Base-by-base conservation (phyloP, 2,888 invertebrate species). In the Nephrotoma guestfalica region DNA sequence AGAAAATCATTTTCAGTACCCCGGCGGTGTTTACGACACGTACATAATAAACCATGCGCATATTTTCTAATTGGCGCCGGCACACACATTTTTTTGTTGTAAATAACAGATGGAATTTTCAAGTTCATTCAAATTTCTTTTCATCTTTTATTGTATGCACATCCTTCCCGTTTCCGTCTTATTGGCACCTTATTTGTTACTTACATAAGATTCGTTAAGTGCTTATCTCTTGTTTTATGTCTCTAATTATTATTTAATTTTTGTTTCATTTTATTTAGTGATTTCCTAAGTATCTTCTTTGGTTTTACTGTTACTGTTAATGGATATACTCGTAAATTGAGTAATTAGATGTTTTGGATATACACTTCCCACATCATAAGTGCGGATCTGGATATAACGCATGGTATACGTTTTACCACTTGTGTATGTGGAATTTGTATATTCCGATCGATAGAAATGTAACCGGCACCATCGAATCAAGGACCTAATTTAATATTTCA, bases 341-440 rank as follows among this genome's bases (percentile, higher is more conserved):
- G 40, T 83, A 83, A 83, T 83, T 83, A 83, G 83, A 41, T 41
- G 41, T 83, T 41, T 83, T 83, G 40, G n/a, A 41, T 83, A 13
- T 83, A 40, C 30, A 83, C 83, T 83, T 83, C 83, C 83, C 83
- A 83, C 83, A 83, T 83, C 83, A 41, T 83, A 83, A 83, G 83
- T 83, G n/a, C n/a, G 83, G 83, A 51, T 51, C 40, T 83, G 30
- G 4, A 40, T 83, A 4, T 13, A 13, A 47, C 15, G 51, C 6
- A 51, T 51, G 9, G 40, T 83, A 40, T 40, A 13, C 9, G n/a
- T 18, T 13, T 7, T 57, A 15, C 18, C 83, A 40, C 40, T 11
- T 40, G 0, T 40, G 9, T 47, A 47, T 30, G 3, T 30, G 30
- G 2, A 30, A 30, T 30, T 30, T 30, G 30, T 30, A 30, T 30